Base-by-base conservation (phyloP, 2,797 vertebrate genomes). In the Pseudochaenichthys georgianus region DNA sequence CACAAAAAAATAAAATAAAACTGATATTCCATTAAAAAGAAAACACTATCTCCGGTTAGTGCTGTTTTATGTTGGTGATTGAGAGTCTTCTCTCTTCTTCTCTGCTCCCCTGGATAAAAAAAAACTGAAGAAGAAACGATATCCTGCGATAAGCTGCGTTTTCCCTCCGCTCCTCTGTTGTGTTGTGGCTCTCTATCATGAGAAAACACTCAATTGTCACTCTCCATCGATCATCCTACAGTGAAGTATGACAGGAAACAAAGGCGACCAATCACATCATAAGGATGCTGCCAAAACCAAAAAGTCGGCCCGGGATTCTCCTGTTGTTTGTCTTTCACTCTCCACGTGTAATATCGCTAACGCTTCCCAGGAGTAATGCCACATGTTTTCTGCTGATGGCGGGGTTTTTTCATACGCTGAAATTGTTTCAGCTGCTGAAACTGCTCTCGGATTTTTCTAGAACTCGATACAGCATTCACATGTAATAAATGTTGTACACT, bases 21-120 rank as follows among this genome's bases (percentile, higher is more conserved):
- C 70, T 64, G 78, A 80, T 80, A 68, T 74, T 84, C 81, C 57
- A 72, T 5, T 28, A 42, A 52, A 61, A 59, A 42, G 57, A 55
- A 52, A 57, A 79, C 80, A 81, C 72, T 72, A 60, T 78, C 68
- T 68, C 64, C 60, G 17, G 17, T 82, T 91, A 73, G 72, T 70
- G 73, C 82, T 77, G 77, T 82, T 87, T 90, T 88, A 83, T 91
- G 92, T 79, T 75, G 60, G 71, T 79, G 84, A 88, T 66, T 57
- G 76, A 87, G 73, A 77, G 73, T 74, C 65, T 51, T 64, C 77
- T 77, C 64, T 69, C 83, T 76, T 82, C 72, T 67, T 81, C 73
- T 77, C 76, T 72, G 28, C 78, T 84, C 59, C 63, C 13, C 38
- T 77, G 54, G 65, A 86, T 80, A 57, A 65, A 61, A 75, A 53